phyloP scores from a whole-genome alignment of 2,113 vertebrate species.

The Polyodon spathula region DNA sequence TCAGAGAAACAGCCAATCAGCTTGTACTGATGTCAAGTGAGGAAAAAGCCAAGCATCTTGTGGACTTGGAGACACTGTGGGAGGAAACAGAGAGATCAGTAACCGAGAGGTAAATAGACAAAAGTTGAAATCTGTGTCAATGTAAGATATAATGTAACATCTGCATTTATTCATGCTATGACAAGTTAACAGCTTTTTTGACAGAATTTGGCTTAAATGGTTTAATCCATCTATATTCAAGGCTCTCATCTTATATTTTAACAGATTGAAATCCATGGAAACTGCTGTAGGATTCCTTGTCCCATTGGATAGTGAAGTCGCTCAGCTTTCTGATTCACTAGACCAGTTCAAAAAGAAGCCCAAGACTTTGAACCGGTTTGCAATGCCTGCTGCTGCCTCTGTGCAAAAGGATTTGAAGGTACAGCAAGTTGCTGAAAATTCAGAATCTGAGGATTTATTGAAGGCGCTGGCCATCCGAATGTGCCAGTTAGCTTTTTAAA shows the following conservation, averaged over 20 bases:
- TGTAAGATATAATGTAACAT: too few relatives aligned
- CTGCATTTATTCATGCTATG: too few relatives aligned
- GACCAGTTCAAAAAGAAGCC: constrained; percentile 55
- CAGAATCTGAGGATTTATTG: too few relatives aligned
- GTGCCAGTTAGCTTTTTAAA: neutral
- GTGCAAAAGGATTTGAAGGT: constrained; percentile 62
- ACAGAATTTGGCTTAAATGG: too few relatives aligned
- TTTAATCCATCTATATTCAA: too few relatives aligned
- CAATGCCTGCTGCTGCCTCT: constrained; percentile 45
- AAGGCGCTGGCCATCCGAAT: too few relatives aligned
- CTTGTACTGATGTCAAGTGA: constrained; percentile 38
- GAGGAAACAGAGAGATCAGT: constrained; percentile 59
- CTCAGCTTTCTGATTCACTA: constrained; percentile 52
- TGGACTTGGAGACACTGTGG: constrained; percentile 60
- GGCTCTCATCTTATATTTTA: constrained; percentile 27
- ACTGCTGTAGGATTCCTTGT: constrained; percentile 60
- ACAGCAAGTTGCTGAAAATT: too few relatives aligned
- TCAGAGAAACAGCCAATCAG: constrained; percentile 49
- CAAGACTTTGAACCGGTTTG: constrained; percentile 54
- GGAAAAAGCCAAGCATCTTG: constrained; percentile 40
- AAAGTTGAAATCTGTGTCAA: too few relatives aligned
- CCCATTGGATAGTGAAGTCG: constrained; percentile 63
- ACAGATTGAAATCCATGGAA: constrained; percentile 64
- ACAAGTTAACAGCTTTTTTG: too few relatives aligned
- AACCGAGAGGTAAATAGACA: constrained; percentile 29